phyloP scores from a whole-genome alignment of 2,888 invertebrate genomes.

The Drosophila seclusa region DNA sequence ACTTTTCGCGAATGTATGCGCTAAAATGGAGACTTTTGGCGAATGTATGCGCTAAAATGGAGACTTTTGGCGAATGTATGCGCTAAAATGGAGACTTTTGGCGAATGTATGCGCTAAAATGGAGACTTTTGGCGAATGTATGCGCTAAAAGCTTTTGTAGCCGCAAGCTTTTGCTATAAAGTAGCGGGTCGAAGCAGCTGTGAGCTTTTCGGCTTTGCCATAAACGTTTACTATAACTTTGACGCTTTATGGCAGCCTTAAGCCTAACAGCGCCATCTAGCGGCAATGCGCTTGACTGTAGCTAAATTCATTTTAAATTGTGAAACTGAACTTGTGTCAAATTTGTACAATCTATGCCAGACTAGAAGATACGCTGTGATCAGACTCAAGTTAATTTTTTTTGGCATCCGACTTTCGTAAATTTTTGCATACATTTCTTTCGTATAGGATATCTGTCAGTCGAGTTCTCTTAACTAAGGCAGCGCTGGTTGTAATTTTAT shows the following conservation, averaged over 20 bases:
- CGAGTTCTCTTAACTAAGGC: not conserved
- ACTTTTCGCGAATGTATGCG: not conserved
- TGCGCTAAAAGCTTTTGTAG: not conserved
- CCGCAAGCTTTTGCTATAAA: conserved; percentile 6
- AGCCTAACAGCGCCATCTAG: conserved; percentile 25
- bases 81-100: conserved; percentile 14
- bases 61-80: no score
- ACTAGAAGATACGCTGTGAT: not conserved
- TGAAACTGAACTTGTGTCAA: not conserved
- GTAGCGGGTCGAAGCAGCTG: not conserved
- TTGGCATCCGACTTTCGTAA: not conserved
- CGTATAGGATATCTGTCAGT: no score
- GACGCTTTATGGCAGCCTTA: conserved; percentile 31
- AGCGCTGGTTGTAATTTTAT: not conserved
- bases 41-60: no score
- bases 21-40: no score
- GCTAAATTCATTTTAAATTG: not conserved
- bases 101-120: no score
- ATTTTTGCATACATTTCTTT: not conserved
- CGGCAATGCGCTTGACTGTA: not conserved
- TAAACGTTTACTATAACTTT: conserved; percentile 17
- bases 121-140: conserved; percentile 9
- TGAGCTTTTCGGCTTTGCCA: conserved; percentile 6
- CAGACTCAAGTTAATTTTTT: no score
- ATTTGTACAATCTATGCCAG: not conserved